Evolutionary conservation across 2,888 invertebrate species (phyloP), one percentile per base, ranked within the genome.

Genomic region (Ashinkailepas kermadecensis): DNA sequence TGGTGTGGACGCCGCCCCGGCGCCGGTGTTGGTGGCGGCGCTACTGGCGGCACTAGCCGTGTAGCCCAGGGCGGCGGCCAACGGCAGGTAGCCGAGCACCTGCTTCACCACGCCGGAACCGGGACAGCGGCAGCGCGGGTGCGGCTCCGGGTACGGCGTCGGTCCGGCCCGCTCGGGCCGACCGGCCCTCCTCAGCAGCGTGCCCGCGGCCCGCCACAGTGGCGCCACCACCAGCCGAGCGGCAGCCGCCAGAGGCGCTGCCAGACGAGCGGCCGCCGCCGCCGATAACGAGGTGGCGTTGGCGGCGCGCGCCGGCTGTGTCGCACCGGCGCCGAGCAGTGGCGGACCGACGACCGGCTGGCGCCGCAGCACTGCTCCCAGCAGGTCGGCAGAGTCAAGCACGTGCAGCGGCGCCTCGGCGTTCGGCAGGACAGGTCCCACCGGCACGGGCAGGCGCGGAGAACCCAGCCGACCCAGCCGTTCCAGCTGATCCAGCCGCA

Each of bases 21-120:
- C 25, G 15, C 10, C 1, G n/a, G 23, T n/a, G 57, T 8, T n/a
- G n/a, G 78, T 57, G 23, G 78, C 54, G 21, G 23, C 15, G 58
- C 58, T 79, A 58, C 58, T 12, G 58, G 79, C 21, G 9, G 11
- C 25, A 58, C 79, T 79, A 23, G 79, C 79, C 25, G 79, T 15
- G 79, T 79, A 79, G 58, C 79, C 79, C 9, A 79, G 57, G 13
- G 58, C 58, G n/a, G 79, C 79, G n/a, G 58, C 79, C 79, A 79
- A 23, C 79, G 79, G 79, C 25, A 79, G 79, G 23, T 25, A 58
- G 79, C 79, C 58, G 15, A 79, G 58, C 23, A 25, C 79, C 79
- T 57, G 18, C 15, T 58, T 79, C 23, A 79, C 23, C 57, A 59
- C 23, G 3, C 79, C 58, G n/a, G 23, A 23, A 23, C 79, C 79